A percentile compares a stretch with the other conserved stretches of the same genome.
phyloP scores from a whole-genome alignment of 1,140 invertebrate genomes.

The Aphis gossypii region DNA sequence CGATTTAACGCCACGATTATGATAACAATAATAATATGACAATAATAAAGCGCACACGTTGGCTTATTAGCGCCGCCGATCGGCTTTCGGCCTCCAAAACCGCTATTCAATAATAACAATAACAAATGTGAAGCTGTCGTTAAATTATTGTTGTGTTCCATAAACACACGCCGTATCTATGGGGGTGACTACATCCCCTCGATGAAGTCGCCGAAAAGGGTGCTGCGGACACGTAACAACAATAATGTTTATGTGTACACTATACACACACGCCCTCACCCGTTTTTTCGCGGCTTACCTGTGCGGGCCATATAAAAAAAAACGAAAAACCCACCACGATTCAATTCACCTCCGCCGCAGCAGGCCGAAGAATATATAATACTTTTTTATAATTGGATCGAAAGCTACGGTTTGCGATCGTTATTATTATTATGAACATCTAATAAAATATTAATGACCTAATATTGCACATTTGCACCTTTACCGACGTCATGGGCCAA shows the following conservation, averaged over 20 bases:
- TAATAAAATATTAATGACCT: too few species aligned
- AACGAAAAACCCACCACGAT: background rate
- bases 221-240: background rate
- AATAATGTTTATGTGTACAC: background rate
- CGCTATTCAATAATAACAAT: background rate
- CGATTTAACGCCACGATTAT: background rate
- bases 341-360: background rate
- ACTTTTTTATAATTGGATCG: constrained; percentile 2
- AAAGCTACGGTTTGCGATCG: background rate
- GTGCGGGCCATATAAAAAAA: background rate
- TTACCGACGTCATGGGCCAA: background rate
- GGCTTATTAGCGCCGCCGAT: constrained; percentile 47
- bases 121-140: constrained; percentile 36
- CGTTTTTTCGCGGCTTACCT: constrained; percentile 11
- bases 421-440: background rate
- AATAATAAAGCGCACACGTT: background rate
- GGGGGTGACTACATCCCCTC: constrained; percentile 6
- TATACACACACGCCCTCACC: background rate
- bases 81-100: background rate
- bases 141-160: constrained; percentile 33
- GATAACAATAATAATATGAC: background rate
- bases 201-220: background rate
- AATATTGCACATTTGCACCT: background rate
- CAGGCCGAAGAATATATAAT: background rate
- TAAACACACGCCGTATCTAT: constrained; percentile 29